Percentiles rank a stretch among this genome's conserved stretches.
phyloP scores from a whole-genome alignment of 64 coral and sea anemone species.

The Montipora efflorescens region DNA sequence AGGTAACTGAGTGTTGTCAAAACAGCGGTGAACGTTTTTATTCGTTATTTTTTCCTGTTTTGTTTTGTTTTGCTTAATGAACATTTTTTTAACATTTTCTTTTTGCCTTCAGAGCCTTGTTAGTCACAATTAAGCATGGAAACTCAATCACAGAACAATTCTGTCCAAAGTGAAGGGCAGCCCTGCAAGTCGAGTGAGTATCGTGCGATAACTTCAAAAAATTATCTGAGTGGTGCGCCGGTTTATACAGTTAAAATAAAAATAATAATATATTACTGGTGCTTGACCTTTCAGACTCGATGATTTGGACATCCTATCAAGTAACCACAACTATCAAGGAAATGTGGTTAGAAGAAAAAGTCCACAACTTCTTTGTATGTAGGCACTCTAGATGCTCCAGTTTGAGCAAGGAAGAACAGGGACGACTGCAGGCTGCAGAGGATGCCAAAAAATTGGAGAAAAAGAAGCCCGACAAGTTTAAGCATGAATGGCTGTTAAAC shows the following conservation, averaged over 20 bases:
- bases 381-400: constrained; percentile 1
- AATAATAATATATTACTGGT: constrained; percentile 2
- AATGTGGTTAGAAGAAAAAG: constrained; percentile 30
- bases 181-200: neutral
- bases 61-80: neutral
- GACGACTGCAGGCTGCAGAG: too few relatives aligned
- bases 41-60: too few relatives aligned
- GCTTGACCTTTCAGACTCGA: constrained; percentile 17
- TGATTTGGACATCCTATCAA: constrained; percentile 15
- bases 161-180: neutral
- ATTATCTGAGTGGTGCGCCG: too few relatives aligned
- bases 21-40: neutral
- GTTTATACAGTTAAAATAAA: neutral
- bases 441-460: constrained; percentile 10
- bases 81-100: neutral
- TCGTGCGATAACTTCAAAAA: neutral
- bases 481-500: constrained; percentile 20
- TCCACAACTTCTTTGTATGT: constrained; percentile 21
- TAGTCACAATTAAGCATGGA: neutral
- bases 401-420: constrained; percentile 30
- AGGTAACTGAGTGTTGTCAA: neutral
- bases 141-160: neutral
- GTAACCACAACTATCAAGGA: constrained; percentile 17
- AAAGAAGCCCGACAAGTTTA: constrained; percentile 36
- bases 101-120: neutral